Conservation (phyloP, 2,888 invertebrate genomes). For the Chrysopilus asiliformis region DNA sequence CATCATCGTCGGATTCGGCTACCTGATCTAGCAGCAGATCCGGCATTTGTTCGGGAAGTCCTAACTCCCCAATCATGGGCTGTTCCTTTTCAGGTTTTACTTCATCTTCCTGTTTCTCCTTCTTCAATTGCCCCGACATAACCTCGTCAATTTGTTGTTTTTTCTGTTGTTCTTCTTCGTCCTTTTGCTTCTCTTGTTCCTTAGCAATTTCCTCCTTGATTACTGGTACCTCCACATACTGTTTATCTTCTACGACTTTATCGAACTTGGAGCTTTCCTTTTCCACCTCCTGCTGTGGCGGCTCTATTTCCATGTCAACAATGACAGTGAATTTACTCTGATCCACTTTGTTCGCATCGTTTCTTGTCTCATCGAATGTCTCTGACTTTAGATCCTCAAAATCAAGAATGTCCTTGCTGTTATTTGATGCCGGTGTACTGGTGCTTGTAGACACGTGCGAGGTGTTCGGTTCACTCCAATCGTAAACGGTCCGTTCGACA, state of each 20-base stretch:
- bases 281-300: neutral
- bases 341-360: conserved; percentile 1
- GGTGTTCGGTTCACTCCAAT: conserved; percentile 25
- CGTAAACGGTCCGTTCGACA: conserved; percentile 24
- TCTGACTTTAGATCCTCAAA: conserved; percentile 31
- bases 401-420: conserved; percentile 33
- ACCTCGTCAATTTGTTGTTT: neutral
- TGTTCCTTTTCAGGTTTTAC: conserved; percentile 17
- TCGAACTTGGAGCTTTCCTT: conserved; percentile 32
- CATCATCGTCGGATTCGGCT: conserved; percentile 23
- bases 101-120: conserved; percentile 17
- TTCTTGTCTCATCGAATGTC: conserved; percentile 8
- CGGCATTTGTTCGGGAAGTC: too few relatives aligned
- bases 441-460: too few relatives aligned
- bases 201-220: conserved; percentile 26
- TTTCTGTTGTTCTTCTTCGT: conserved; percentile 5
- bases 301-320: neutral
- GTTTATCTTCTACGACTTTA: conserved; percentile 33
- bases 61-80: too few relatives aligned
- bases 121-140: conserved; percentile 10
- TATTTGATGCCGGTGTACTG: conserved; percentile 20
- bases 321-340: conserved; percentile 4
- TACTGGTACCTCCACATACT: conserved; percentile 34
- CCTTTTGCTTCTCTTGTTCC: conserved; percentile 20
- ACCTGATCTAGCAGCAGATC: conserved; percentile 16